phyloP scores from a whole-genome alignment of 2,797 vertebrate species.

The Pelochelys cantorii region DNA sequence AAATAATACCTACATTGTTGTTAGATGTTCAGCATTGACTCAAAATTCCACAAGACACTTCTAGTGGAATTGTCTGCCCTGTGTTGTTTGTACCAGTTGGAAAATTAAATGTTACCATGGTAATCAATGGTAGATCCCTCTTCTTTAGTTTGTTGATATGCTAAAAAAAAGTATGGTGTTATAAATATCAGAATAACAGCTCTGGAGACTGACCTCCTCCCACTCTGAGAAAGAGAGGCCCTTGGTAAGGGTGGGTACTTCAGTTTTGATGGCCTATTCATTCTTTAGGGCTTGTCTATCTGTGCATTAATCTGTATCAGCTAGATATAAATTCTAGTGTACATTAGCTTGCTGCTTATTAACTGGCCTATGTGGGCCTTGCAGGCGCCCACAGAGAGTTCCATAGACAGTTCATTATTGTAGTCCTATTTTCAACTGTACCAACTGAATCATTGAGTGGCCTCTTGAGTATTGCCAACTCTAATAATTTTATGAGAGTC shows the following conservation, averaged over 20 bases:
- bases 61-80: not conserved
- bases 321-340: too few relatives aligned
- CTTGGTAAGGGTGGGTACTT: conserved; percentile 6
- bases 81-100: not conserved
- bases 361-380: not conserved
- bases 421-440: not conserved
- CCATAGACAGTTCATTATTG: not conserved
- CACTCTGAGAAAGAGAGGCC: not conserved
- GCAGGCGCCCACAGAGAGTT: not conserved
- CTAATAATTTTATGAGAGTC: conserved; percentile 46
- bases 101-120: not conserved
- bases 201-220: not conserved
- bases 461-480: conserved; percentile 21
- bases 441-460: not conserved
- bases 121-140: not conserved
- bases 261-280: not conserved
- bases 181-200: not conserved
- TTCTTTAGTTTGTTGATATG: conserved; percentile 22
- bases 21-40: not conserved
- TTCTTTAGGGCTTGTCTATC: not conserved
- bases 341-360: too few relatives aligned
- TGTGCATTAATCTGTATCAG: not conserved
- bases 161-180: too few relatives aligned
- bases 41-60: not conserved
- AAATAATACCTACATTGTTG: not conserved